Conservation (phyloP, 1,140 invertebrate genomes). For the silkworm (Bombyx mori) region ASM3026992v2 NC_085118.1:8315001-8315500, state of each 20-base stretch:
- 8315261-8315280: conserved; percentile 49
- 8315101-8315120: conserved; percentile 62
- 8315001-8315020: neutral
- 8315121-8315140: conserved; percentile 69
- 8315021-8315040: conserved; percentile 22
- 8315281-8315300: conserved; percentile 46
- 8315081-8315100: conserved; percentile 58
- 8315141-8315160: conserved; percentile 66
- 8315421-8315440: too few relatives aligned
- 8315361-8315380: too few relatives aligned
- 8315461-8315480: too few relatives aligned
- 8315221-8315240: conserved; percentile 51
- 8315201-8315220: conserved; percentile 66
- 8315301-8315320: conserved; percentile 1
- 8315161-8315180: conserved; percentile 65
- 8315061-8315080: conserved; percentile 41
- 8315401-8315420: too few relatives aligned
- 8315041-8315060: conserved; percentile 32
- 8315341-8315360: too few relatives aligned
- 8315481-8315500: too few relatives aligned
- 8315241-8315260: conserved; percentile 39
- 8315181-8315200: conserved; percentile 63
- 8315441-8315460: too few relatives aligned
- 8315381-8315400: too few relatives aligned
- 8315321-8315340: too few relatives aligned